Percentiles rank a stretch among this genome's conserved stretches.
Evolutionary conservation across 2,113 vertebrate species (phyloP).

Genomic region (Caranx melampygus): DNA sequence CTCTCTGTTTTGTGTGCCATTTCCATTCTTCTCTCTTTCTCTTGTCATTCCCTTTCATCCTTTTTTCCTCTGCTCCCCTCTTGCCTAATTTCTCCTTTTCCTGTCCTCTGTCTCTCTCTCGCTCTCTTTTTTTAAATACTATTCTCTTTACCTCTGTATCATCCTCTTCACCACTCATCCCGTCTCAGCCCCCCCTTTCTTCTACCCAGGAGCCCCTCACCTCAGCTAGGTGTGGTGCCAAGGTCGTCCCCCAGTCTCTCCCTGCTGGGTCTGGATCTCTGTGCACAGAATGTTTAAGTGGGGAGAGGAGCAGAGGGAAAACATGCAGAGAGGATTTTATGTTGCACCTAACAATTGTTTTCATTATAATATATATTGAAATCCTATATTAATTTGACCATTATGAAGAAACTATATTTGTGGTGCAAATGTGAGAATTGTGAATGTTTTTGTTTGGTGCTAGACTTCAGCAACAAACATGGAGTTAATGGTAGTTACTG

Average conservation of each 20-base stretch:
- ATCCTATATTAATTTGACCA: no score
- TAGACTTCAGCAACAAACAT: no score
- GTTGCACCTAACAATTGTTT: not conserved
- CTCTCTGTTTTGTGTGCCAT: not conserved
- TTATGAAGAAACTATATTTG: no score
- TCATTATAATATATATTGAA: no score
- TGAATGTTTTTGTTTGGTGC: no score
- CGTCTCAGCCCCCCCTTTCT: conserved; percentile 26
- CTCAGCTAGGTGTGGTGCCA: conserved; percentile 66
- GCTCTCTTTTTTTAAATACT: not conserved
- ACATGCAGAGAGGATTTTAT: not conserved
- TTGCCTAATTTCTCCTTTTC: not conserved
- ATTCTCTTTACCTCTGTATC: not conserved
- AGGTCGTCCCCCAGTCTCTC: conserved; percentile 69
- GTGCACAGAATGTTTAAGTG: conserved; percentile 57
- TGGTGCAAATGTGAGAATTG: no score
- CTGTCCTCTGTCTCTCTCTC: not conserved
- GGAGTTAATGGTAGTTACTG: no score
- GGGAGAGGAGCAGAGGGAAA: not conserved
- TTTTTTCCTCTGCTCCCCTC: not conserved
- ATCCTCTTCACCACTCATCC: not conserved
- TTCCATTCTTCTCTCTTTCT: not conserved
- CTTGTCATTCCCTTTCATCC: not conserved
- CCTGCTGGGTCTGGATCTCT: conserved; percentile 51
- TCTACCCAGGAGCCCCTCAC: conserved; percentile 52